Base-by-base conservation (phyloP, 1,140 invertebrate species). In the Mycetomoellerius zeteki region DNA sequence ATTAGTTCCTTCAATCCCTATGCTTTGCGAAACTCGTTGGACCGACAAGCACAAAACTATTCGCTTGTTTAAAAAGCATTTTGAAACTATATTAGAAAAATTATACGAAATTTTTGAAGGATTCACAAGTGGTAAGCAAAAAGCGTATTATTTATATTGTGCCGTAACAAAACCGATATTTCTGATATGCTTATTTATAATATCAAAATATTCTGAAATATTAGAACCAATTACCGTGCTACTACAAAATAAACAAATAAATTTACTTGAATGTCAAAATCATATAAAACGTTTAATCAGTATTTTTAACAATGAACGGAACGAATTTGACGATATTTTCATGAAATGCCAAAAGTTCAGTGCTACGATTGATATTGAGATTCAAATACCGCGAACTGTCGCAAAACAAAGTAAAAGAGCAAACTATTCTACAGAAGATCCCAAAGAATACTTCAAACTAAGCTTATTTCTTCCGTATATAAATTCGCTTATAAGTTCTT, bases 351-450 rank as follows among this genome's bases (percentile, higher is more conserved):
- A 71, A 12, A 69, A 16, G 14, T 69, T 47, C 37, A 27, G 27
- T 24, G 33, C 37, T 33, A 43, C 65, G n/a, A 69, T 69, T 69
- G n/a, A 2, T 69, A 8, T 69, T 69, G 33, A 47, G 65, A 47
- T 69, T 47, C 10, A 67, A 19, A 47, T 69, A 43, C 37, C 65
- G 47, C 65, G 33, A 37, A 69, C n/a, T 69, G 21, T 69, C 14
- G 16, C 65, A 69, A 71, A 27, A 71, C 33, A 21, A 21, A 67
- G 3, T 43, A 67, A 43, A 67, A 67, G 33, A 43, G 65, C 33
- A 58, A 89, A 92, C 65, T 93, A 91, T 58, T 77, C 37, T 56
- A 93, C n/a, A 21, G 67, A 90, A 47, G 5, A 8, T 56, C 89
- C 86, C 12, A 89, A 85, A 30, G 27, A 54, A 27, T 58, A 54